Conservation (phyloP, 2,888 invertebrate species). For the Unio pictorum region DNA sequence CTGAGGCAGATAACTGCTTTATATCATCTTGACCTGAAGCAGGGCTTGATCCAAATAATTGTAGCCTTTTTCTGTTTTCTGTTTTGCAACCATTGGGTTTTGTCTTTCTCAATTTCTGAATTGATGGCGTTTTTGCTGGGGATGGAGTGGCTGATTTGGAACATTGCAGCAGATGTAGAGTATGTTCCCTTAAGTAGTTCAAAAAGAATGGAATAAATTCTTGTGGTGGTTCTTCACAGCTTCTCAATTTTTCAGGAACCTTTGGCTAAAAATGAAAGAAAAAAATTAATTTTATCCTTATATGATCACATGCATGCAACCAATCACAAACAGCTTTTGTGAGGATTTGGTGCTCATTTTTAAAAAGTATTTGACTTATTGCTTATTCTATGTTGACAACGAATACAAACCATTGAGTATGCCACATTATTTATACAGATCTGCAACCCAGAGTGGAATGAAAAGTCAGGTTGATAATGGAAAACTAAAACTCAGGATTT, state of each 20-base stretch:
- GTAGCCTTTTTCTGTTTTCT: conserved; percentile 41
- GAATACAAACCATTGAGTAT: no score
- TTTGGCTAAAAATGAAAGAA: conserved; percentile 17
- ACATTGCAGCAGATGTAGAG: conserved; percentile 55
- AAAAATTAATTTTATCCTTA: background rate
- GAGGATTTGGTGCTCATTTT: no score
- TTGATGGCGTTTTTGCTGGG: conserved; percentile 59
- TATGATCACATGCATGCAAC: no score
- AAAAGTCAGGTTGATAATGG: no score
- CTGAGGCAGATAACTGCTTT: conserved; percentile 30
- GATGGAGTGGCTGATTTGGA: conserved; percentile 55
- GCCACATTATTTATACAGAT: no score
- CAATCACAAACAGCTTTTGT: no score
- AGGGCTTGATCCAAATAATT: conserved; percentile 54
- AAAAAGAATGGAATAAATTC: conserved; percentile 64
- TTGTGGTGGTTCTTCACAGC: conserved; percentile 35
- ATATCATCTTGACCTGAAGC: conserved; percentile 36
- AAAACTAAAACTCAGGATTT: no score
- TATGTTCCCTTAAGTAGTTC: conserved; percentile 63
- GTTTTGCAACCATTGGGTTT: conserved; percentile 13
- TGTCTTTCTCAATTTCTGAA: conserved; percentile 42
- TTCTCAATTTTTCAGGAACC: conserved; percentile 26
- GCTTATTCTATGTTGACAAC: no score
- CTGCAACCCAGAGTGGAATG: no score
- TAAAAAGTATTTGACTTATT: no score